These are phyloP conservation scores for Passer montanus DNA, from an alignment of 2,113 vertebrate genomes.

Conservation along the genomic window DNA sequence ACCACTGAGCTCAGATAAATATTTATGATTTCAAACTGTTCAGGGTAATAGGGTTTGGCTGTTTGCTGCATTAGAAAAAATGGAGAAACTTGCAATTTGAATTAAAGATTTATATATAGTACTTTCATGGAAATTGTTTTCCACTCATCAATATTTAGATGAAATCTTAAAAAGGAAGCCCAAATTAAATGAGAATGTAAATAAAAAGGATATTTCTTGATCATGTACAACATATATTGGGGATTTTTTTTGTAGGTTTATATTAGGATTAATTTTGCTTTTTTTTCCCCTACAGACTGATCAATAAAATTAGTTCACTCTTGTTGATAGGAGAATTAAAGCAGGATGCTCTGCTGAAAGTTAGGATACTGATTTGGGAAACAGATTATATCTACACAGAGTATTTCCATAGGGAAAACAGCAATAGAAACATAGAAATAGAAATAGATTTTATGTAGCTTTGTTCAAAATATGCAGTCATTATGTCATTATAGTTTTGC, in stretches of 20 bases:
- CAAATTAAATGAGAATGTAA: not conserved
- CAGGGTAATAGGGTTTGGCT: not conserved
- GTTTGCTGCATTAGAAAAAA: not conserved
- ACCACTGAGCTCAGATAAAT: slow-evolving; percentile 14
- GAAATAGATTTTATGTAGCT: not conserved
- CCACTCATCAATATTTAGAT: slow-evolving; percentile 7
- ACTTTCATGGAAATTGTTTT: not conserved
- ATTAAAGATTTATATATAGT: not conserved
- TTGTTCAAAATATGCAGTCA: not conserved
- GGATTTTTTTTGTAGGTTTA: not conserved
- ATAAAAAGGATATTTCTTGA: not conserved
- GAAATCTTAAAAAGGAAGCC: not conserved
- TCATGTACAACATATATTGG: rapidly evolving
- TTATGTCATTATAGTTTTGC: not conserved
- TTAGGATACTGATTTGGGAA: not conserved
- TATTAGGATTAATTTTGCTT: not conserved
- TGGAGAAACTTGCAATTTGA: not conserved
- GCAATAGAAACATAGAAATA: not conserved
- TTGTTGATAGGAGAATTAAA: not conserved
- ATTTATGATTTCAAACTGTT: slow-evolving; percentile 25
- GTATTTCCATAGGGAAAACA: not conserved
- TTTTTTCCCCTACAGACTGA: not conserved
- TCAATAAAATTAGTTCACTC: not conserved
- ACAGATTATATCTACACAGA: not conserved
- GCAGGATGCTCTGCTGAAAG: not conserved